Evolutionary conservation across 1,140 invertebrate species (phyloP), one percentile per base, ranked within the genome.

Genomic region (Sycophaga agraensis): DNA sequence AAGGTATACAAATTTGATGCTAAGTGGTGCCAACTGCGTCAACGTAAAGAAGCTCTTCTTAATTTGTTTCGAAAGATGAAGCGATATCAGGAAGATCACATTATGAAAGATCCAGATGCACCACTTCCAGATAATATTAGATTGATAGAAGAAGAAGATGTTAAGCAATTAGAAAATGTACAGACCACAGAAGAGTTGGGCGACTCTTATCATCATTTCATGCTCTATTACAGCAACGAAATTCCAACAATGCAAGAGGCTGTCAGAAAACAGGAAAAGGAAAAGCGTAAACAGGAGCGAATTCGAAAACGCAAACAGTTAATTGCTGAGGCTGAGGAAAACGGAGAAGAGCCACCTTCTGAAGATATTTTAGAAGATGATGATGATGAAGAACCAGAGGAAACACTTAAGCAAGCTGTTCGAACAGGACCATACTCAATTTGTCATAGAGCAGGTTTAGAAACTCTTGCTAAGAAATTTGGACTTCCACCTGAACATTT

Each of bases 401-500:
- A 86, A 0, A 82, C 82, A 0, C 80, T 94, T 11, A 98, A 97
- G 77, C 91, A 94, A 70, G 91, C 94, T 0, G 87, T 89, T 34
- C 83, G 93, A 48, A 91, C 89, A 53, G 94, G 94, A 8, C 89
- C 91, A 1, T 98, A 98, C 76, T 85, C 88, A 22, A 85, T 96
- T 45, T 97, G 95, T 73, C 81, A 88, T 24, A 90, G 90, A 76
- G 90, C 92, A 24, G 92, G 93, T 19, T 82, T 97, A n/a, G 87
- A 88, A 74, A 87, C 88, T 4, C 84, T 98, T 35, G 91, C 93
- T 1, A 93, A 93, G 73, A 91, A 88, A 64, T 99, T 99, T 82
- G 98, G 97, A 65, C 78, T 99, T n/a, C 91, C 88, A 2, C 93
- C 97, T 0, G 92, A 97, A 73, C 89, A 99, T 73, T 98, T 97